These are phyloP conservation scores for Drosophila picticornis DNA, from an alignment of 2,888 invertebrate genomes.

Conservation along the genomic window DNA sequence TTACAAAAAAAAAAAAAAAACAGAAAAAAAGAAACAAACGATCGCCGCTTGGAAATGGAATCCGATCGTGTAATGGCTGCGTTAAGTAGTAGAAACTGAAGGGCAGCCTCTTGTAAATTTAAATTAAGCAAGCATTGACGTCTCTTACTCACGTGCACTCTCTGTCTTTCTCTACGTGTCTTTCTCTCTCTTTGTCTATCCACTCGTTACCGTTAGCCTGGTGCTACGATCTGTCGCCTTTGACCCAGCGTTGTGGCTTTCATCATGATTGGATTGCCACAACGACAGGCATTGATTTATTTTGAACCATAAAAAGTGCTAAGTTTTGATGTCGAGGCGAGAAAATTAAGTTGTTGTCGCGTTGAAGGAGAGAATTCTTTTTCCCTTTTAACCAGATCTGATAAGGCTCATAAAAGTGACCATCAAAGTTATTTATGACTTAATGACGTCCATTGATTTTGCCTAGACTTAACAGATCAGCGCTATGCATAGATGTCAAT, in stretches of 20 bases:
- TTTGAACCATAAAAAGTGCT: slow-evolving; percentile 60
- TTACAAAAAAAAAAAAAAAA: slow-evolving; percentile 47
- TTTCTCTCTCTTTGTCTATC: slow-evolving; percentile 1
- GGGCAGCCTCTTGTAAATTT: slow-evolving; percentile 74
- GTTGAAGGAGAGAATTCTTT: slow-evolving; percentile 25
- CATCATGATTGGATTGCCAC: slow-evolving; percentile 64
- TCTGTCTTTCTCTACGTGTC: slow-evolving; percentile 20
- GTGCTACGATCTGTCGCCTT: slow-evolving; percentile 70
- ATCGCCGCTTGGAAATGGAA: slow-evolving; percentile 59
- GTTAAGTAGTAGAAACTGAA: slow-evolving; percentile 78
- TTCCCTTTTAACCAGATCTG: slow-evolving; percentile 43
- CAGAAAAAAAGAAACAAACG: slow-evolving; percentile 41
- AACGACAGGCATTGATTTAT: slow-evolving; percentile 70
- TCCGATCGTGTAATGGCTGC: slow-evolving; percentile 79
- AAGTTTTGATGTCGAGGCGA: slow-evolving; percentile 70
- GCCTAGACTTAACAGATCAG: slow-evolving; percentile 67
- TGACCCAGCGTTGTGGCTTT: slow-evolving; percentile 66
- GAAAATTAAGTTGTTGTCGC: slow-evolving; percentile 77
- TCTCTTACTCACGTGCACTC: slow-evolving; percentile 2
- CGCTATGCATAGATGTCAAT: slow-evolving; percentile 41
- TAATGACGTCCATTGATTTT: slow-evolving; percentile 53
- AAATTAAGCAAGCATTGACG: slow-evolving; percentile 69
- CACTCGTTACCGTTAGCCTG: slow-evolving; percentile 61
- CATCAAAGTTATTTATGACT: slow-evolving; percentile 73
- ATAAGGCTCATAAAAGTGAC: slow-evolving; percentile 64